Evolutionary conservation across 2,113 vertebrate species (phyloP), one percentile per base, ranked within the genome.

Genomic region (Nothobranchius furzeri): DNA sequence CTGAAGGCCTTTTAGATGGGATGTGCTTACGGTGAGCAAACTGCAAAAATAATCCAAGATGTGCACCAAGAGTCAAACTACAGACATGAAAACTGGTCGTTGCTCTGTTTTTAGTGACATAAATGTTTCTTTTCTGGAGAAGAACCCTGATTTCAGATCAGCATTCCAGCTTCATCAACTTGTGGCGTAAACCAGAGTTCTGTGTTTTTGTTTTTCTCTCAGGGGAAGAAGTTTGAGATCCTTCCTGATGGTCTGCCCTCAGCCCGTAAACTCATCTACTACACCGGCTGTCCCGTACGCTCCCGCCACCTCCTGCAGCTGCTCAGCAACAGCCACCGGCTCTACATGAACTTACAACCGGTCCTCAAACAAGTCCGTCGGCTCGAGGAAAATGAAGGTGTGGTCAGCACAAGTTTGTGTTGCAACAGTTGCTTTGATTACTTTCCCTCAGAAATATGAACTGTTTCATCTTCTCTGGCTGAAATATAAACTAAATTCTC

Each of bases 191-290:
- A 20, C 20, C 20, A 20, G 20, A 20, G 20, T 20, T 50, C 12
- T 79, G 60, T 11, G 0, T 51, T 46, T 30, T 11, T n/a, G 42
- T n/a, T 12, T 14, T 48, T 12, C 57, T 47, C 12, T 0, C 73
- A 99, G 98, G 98, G 98, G 2, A 99, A 99, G 91, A 98, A 95
- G 88, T 99, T 99, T 84, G 97, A 99, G 86, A 98, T 99, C 87
- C 92, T 99, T 58, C 98, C 96, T 0, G 98, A 99, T 0, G 98
- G 98, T 20, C 82, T 99, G 71, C 98, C 98, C 42, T 98, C 97
- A 0, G 98, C 98, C 53, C 91, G 97, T 46, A 99, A 99, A 67
- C 95, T 99, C 79, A 98, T 95, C 54, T 99, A 98, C 87, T 99
- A 98, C 91, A 99, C 98, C 0, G 97, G 97, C 30, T 99, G 97